Evolutionary conservation across 1,140 invertebrate genomes (phyloP).

Genomic region (Trissolcus basalis): DNA sequence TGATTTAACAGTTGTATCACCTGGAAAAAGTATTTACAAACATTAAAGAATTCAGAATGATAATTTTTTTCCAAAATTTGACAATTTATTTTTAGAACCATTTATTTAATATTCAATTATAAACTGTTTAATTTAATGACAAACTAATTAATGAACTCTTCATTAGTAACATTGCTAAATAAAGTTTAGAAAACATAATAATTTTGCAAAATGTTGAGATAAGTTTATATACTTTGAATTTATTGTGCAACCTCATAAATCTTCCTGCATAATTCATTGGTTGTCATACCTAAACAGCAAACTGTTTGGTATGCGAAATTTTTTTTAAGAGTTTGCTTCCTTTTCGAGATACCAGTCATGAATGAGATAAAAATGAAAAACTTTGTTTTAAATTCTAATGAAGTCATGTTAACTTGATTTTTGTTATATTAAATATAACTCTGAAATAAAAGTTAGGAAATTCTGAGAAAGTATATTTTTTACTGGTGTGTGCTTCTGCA

Average conservation of each 20-base stretch:
- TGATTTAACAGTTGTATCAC: conserved; percentile 90
- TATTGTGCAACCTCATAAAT: not conserved
- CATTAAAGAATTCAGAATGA: too few species aligned
- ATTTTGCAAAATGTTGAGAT: too few species aligned
- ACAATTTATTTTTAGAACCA: too few species aligned
- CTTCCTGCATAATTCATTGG: conserved; percentile 8
- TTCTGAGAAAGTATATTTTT: conserved; percentile 84
- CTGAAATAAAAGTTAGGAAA: conserved; percentile 85
- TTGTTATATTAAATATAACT: conserved; percentile 74
- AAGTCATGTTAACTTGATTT: not conserved
- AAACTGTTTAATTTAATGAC: too few species aligned
- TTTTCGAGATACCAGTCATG: conserved; percentile 83
- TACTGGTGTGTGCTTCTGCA: conserved; percentile 87
- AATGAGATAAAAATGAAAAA: not conserved
- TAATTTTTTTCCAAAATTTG: too few species aligned
- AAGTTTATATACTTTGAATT: not conserved
- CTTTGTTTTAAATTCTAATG: too few species aligned
- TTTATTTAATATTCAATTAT: too few species aligned
- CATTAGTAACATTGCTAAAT: too few species aligned
- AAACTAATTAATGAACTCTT: too few species aligned
- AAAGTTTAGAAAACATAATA: too few species aligned
- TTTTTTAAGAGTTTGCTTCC: conserved; percentile 87
- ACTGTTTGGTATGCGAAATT: conserved; percentile 84
- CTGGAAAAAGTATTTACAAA: conserved; percentile 68
- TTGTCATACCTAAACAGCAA: conserved; percentile 80